Conservation (phyloP, 2,113 vertebrate genomes). For the Neolamprologus sp. region DNA sequence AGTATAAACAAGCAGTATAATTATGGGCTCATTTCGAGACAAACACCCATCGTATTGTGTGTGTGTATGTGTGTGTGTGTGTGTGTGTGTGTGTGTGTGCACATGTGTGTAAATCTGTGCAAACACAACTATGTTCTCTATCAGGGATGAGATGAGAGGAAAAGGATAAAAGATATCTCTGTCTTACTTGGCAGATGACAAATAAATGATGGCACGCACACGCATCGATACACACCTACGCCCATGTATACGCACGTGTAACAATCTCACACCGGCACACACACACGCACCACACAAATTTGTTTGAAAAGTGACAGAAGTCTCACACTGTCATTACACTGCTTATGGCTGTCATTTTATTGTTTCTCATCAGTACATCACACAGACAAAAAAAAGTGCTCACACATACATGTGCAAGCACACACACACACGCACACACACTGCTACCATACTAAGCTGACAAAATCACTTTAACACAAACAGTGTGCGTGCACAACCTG, state of each 20-base stretch:
- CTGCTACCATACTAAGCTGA: conserved; percentile 2
- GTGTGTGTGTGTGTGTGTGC: neutral
- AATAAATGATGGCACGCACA: conserved; percentile 37
- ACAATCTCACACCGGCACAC: neutral
- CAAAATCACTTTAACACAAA: conserved; percentile 39
- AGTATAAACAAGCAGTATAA: conserved; percentile 60
- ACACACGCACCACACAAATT: conserved; percentile 33
- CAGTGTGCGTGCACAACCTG: conserved; percentile 22
- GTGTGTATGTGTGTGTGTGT: neutral
- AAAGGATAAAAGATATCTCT: conserved; percentile 51
- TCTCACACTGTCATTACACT: conserved; percentile 61
- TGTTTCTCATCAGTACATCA: conserved; percentile 60
- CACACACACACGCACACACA: neutral
- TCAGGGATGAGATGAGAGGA: conserved; percentile 50
- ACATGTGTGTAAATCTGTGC: neutral
- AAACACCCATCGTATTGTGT: conserved; percentile 21
- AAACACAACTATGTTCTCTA: conserved; percentile 9
- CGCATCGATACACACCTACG: neutral
- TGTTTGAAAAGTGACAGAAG: conserved; percentile 65
- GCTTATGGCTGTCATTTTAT: conserved; percentile 56
- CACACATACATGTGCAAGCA: neutral
- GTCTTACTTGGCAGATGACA: conserved; percentile 59
- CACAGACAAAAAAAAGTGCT: conserved; percentile 30
- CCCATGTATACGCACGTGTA: neutral
- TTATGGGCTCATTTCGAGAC: conserved; percentile 50